phyloP scores from a whole-genome alignment of 1,140 invertebrate species.

The Zaprionus taronus region DNA sequence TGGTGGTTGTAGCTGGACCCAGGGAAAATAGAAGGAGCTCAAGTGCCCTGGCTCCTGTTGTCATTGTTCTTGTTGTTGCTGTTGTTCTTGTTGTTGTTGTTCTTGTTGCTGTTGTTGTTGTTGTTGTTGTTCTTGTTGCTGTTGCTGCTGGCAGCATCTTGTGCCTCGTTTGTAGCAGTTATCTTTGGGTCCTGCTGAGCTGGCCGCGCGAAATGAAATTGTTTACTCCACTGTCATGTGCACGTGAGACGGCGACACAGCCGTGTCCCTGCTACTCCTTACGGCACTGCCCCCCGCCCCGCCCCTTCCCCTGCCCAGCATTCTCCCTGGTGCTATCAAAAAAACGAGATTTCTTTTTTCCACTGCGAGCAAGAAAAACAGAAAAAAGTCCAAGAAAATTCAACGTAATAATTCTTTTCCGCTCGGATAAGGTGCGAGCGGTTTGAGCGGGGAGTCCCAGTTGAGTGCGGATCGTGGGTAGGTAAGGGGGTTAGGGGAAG shows the following conservation, averaged over 20 bases:
- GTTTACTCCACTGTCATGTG: conserved; percentile 82
- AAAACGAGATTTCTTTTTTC: conserved; percentile 70
- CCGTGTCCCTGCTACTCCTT: conserved; percentile 39
- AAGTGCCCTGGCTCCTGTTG: conserved; percentile 25
- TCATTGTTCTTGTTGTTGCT: conserved; percentile 51
- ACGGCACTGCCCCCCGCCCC: conserved; percentile 5
- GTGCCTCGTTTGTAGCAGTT: conserved; percentile 80
- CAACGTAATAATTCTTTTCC: conserved; percentile 84
- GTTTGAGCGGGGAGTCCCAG: conserved; percentile 5
- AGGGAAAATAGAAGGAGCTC: conserved; percentile 27
- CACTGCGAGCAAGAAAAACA: conserved; percentile 23
- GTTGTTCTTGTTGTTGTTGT: conserved; percentile 36
- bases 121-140: conserved; percentile 23
- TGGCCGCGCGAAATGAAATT: conserved; percentile 73
- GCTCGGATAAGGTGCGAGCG: conserved; percentile 70
- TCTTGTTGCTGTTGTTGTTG: conserved; percentile 53
- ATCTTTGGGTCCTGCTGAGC: conserved; percentile 74
- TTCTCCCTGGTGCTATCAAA: conserved; percentile 66
- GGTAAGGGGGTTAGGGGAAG: too few species aligned
- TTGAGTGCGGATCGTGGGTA: not conserved
- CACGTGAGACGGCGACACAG: conserved; percentile 65
- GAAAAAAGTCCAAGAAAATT: conserved; percentile 58
- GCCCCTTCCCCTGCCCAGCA: not conserved
- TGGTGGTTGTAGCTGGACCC: conserved; percentile 53
- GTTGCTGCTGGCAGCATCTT: conserved; percentile 69